phyloP scores from a whole-genome alignment of 2,888 invertebrate species.

The Drosophila prolongata region DNA sequence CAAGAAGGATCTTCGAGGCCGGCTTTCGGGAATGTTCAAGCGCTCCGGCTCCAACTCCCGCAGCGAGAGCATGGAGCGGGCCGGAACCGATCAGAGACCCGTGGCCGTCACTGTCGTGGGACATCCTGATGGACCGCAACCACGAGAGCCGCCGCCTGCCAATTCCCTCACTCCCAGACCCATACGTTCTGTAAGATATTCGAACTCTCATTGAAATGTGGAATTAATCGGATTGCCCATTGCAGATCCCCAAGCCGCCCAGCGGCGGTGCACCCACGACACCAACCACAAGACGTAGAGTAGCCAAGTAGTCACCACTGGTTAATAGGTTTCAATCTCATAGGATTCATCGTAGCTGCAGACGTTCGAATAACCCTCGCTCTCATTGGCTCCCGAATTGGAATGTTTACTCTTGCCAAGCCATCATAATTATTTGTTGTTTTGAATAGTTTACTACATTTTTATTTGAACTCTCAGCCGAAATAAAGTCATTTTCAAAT shows the following conservation, averaged over 20 bases:
- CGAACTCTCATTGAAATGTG: no score
- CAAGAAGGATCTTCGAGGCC: conserved; percentile 91
- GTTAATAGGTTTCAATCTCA: conserved; percentile 29
- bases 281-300: conserved; percentile 80
- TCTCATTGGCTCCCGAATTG: conserved; percentile 8
- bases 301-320: conserved; percentile 64
- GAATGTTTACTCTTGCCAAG: conserved; percentile 15
- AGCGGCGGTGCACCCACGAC: conserved; percentile 82
- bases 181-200: conserved; percentile 77
- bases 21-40: conserved; percentile 93
- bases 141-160: conserved; percentile 82
- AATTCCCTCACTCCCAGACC: conserved; percentile 82
- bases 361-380: conserved; percentile 25
- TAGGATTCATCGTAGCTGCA: conserved; percentile 50
- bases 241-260: conserved; percentile 82
- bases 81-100: conserved; percentile 85
- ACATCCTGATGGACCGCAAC: conserved; percentile 81
- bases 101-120: conserved; percentile 85
- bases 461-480: conserved; percentile 28
- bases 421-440: conserved; percentile 36
- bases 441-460: conserved; percentile 25
- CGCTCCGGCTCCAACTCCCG: conserved; percentile 88
- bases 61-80: conserved; percentile 86
- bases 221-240: neutral
- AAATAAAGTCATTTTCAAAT: conserved; percentile 46